phyloP scores from a whole-genome alignment of 2,888 invertebrate genomes.

The Drosophila birchii region DNA sequence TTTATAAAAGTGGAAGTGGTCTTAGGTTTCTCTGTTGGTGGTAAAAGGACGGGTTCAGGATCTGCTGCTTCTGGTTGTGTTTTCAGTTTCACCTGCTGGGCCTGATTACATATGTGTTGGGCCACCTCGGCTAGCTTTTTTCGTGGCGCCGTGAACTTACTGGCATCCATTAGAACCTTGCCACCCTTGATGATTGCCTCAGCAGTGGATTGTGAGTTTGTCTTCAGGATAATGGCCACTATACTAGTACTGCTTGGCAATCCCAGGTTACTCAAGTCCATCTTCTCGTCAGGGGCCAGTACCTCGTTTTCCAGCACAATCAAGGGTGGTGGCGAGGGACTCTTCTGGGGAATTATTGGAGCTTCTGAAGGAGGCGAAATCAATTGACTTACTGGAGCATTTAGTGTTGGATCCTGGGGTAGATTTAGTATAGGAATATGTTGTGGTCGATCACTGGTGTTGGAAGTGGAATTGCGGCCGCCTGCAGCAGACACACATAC shows the following conservation, averaged over 20 bases:
- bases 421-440: not conserved
- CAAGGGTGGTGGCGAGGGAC: constrained; percentile 46
- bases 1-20: too few species aligned
- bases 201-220: not conserved
- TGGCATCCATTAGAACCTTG: constrained; percentile 50
- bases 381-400: not conserved
- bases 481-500: constrained; percentile 17
- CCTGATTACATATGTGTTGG: constrained; percentile 55
- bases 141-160: constrained; percentile 52
- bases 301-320: constrained; percentile 83
- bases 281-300: constrained; percentile 80
- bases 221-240: not conserved
- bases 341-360: not conserved
- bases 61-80: not conserved
- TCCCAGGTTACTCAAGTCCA: constrained; percentile 70
- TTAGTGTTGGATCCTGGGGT: not conserved
- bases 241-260: constrained; percentile 48
- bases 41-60: too few species aligned
- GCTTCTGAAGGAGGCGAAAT: not conserved
- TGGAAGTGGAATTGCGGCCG: constrained; percentile 48
- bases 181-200: constrained; percentile 1
- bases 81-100: constrained; percentile 5
- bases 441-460: constrained; percentile 55
- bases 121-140: constrained; percentile 63
- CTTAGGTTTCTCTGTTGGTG: too few species aligned